Evolutionary conservation across 2,888 invertebrate species (phyloP), one percentile per base, ranked within the genome.

Genomic region (Iphiclides podalirius): DNA sequence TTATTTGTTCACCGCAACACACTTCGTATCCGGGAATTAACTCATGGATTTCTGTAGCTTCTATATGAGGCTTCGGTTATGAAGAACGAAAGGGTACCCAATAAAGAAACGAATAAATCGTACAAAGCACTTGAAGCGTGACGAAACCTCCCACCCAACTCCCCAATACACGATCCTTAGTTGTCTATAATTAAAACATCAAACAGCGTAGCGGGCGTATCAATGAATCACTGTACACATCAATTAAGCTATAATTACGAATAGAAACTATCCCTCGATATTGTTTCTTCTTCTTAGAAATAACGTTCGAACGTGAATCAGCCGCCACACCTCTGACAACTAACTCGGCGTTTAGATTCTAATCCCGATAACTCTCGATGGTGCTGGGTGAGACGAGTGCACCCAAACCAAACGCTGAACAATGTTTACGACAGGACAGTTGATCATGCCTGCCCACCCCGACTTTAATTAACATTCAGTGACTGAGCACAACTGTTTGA

Each of bases 131-230:
- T 55, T 16, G 39, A 60, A 60, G 62, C 55, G 66, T 70, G 71
- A 78, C 64, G 66, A 58, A 80, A 79, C 72, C 65, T 66, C 68
- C 75, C 73, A 43, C 71, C 77, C 81, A 78, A 76, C 82, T 70
- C 70, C 69, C 72, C 11, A 31, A 31, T 11, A 31, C 31, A 31
- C 31, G 79, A 67, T 72, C 74, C 84, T 84, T 84, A 78, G 82
- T 80, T 79, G 75, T 75, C 81, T 81, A 63, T 80, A 86, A 86
- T 86, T 87, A 86, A 84, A 85, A 85, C 79, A 79, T 85, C 79
- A 83, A 75, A 80, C 79, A 84, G 83, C 84, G 77, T 76, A 72
- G 72, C 78, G 83, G 83, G 80, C 67, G 65, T 63, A 61, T 59
- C 70, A 68, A 80, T 84, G 80, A 85, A 79, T 83, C 81, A 82